These are phyloP conservation scores for Urophycis tenuis DNA, from an alignment of 2,797 vertebrate species.

Conservation along the genomic window DNA sequence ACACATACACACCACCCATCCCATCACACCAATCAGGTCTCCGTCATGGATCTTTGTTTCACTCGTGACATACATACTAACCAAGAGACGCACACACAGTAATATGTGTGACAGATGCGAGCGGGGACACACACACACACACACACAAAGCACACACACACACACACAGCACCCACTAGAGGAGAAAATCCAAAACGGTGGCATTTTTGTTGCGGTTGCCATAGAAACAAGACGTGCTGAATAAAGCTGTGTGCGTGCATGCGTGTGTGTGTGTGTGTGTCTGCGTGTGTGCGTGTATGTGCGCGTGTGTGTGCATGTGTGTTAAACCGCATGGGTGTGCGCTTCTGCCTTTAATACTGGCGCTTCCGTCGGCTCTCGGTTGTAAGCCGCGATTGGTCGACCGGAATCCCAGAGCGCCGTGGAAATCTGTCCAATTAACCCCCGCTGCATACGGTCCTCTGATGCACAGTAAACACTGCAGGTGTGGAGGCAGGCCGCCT, in stretches of 20 bases:
- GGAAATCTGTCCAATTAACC: conserved; percentile 15
- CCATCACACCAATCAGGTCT: neutral
- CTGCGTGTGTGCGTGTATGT: conserved; percentile 13
- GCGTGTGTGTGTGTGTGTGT: conserved; percentile 2
- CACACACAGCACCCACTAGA: conserved; percentile 32
- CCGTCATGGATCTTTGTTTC: neutral
- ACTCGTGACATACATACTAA: neutral
- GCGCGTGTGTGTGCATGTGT: neutral
- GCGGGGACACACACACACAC: conserved; percentile 3
- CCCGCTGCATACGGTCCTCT: neutral
- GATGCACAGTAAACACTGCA: neutral
- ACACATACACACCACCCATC: conserved; percentile 8
- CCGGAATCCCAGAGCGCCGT: neutral
- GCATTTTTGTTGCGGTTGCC: conserved; percentile 60
- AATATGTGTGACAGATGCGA: neutral
- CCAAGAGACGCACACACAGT: neutral
- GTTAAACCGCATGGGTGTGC: neutral
- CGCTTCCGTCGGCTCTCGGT: conserved; percentile 20
- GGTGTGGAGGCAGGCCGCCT: neutral
- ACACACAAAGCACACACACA: conserved; percentile 16
- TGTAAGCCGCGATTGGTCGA: conserved; percentile 13
- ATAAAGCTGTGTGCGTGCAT: conserved; percentile 23
- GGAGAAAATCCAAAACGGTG: conserved; percentile 40
- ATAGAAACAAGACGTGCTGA: conserved; percentile 52
- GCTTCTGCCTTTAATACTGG: neutral